phyloP scores from a whole-genome alignment of 2,888 invertebrate genomes.

The Subacronicta megacephala region DNA sequence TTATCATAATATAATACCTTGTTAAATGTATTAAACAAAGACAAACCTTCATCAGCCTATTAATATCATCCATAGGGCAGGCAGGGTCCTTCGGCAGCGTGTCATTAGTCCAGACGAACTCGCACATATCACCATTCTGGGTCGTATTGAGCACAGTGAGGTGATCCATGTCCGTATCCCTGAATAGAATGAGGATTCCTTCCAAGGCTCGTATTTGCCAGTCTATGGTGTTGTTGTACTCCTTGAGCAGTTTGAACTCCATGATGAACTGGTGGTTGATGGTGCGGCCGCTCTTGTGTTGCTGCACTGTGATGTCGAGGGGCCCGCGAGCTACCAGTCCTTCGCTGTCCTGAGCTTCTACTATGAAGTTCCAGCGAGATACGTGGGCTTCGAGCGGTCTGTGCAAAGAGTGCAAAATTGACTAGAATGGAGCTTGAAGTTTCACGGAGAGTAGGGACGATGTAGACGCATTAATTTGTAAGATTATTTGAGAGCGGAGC shows the following conservation, averaged over 20 bases:
- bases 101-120: constrained; percentile 96
- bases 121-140: constrained; percentile 89
- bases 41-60: constrained; percentile 91
- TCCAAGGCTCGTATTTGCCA: constrained; percentile 94
- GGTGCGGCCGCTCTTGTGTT: constrained; percentile 93
- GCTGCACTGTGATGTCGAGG: constrained; percentile 94
- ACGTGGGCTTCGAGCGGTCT: constrained; percentile 95
- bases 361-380: constrained; percentile 94
- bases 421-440: too few relatives aligned
- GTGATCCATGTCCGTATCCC: constrained; percentile 90
- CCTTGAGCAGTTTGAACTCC: constrained; percentile 86
- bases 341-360: constrained; percentile 95
- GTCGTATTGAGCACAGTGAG: constrained; percentile 92
- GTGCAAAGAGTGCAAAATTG: constrained; percentile 6
- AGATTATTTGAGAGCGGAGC: too few relatives aligned
- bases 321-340: constrained; percentile 92
- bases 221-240: constrained; percentile 92
- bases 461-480: too few relatives aligned
- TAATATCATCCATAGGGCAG: constrained; percentile 94
- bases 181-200: constrained; percentile 88
- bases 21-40: background rate
- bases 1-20: too few relatives aligned
- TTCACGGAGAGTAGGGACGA: too few relatives aligned
- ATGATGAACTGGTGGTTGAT: constrained; percentile 95
- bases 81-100: constrained; percentile 92